Evolutionary conservation across 2,888 invertebrate genomes (phyloP), one percentile per base, ranked within the genome.

Genomic region (Nebria salina): DNA sequence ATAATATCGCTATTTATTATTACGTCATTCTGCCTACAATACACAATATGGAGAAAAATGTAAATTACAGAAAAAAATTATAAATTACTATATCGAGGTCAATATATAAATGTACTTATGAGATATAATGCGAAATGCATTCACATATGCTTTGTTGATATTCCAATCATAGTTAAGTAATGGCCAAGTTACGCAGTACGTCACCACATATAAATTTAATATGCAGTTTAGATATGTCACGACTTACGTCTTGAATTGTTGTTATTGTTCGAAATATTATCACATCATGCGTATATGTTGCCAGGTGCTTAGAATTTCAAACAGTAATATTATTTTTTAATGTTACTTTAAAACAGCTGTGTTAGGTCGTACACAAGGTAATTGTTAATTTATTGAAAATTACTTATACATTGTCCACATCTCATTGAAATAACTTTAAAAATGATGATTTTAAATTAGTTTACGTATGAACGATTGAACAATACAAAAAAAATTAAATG

Each of bases 21-120:
- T 54, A 54, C 54, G 54, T 54, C 4, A 54, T 54, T 11, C 54
- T 11, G 2, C 54, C 54, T 54, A 54, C 54, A 54, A 13, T 54
- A 13, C 54, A 11, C 54, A 54, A 54, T 54, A 54, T 54, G 13
- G 8, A 13, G 54, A 54, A 54, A 54, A 54, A 54, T 11, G 54
- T 54, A 54, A 54, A 54, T 13, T 11, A 54, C 8, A 54, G 8
- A 54, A 54, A 54, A 11, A 54, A 8, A 43, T 43, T 26, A 20
- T 11, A 70, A 70, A 70, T 26, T 11, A 70, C 70, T 70, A 70
- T 70, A 70, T 70, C 70, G 70, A 70, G 70, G 70, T 70, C 70
- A 70, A 11, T 26, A 11, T 26, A 11, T 25, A 25, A 25, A 20
- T 25, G 25, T 25, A 25, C 25, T 70, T 70, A 70, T 70, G n/a